Evolutionary conservation across 2,797 vertebrate species (phyloP).

Genomic region (Ctenochaetus hawaiiensis): DNA sequence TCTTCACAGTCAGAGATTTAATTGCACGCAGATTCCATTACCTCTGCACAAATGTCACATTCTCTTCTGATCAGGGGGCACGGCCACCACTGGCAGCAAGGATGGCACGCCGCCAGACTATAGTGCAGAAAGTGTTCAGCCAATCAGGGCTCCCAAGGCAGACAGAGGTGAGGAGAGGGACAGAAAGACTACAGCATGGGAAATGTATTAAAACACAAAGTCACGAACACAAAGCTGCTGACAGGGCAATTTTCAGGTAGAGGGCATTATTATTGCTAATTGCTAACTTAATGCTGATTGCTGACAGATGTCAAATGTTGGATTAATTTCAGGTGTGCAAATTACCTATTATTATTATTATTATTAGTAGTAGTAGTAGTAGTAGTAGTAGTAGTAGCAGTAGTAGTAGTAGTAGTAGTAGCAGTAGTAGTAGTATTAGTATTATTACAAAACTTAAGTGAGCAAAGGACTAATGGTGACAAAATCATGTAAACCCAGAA

Average conservation of each 20-base stretch:
- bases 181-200: constrained; percentile 46
- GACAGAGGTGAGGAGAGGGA: constrained; percentile 77
- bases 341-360: background rate
- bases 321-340: constrained; percentile 25
- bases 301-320: constrained; percentile 28
- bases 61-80: constrained; percentile 94
- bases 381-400: background rate
- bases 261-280: constrained; percentile 8
- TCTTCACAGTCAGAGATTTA: constrained; percentile 91
- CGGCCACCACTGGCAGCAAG: constrained; percentile 88
- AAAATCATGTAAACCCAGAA: too few relatives aligned
- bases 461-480: background rate
- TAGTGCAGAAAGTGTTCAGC: constrained; percentile 88
- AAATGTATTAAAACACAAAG: constrained; percentile 60
- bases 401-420: background rate
- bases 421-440: constrained; percentile 2
- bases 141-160: constrained; percentile 87
- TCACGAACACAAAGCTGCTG: constrained; percentile 54
- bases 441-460: background rate
- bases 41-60: constrained; percentile 94
- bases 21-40: constrained; percentile 96
- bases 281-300: background rate
- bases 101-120: constrained; percentile 89
- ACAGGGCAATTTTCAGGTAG: constrained; percentile 40
- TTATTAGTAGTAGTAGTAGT: background rate